Percentiles rank a stretch among this genome's conserved stretches.
These are phyloP conservation scores for Cochlearius cochlearius DNA, from an alignment of 2,113 vertebrate genomes.

Conservation along the genomic window DNA sequence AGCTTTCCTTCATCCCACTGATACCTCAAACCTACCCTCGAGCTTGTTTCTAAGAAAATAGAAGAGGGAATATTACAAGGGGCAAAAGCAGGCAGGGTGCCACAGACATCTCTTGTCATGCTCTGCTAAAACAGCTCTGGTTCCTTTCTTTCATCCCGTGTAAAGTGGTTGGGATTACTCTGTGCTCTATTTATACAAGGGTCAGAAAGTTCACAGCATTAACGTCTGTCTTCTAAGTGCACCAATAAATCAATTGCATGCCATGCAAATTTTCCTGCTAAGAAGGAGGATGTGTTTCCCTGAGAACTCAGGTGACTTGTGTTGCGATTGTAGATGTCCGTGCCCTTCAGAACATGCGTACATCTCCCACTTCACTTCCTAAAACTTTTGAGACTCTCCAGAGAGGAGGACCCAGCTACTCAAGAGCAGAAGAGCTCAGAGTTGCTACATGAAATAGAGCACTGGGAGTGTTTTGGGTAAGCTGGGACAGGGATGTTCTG, in stretches of 20 bases:
- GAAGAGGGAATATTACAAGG: not conserved
- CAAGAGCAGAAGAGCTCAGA: constrained; percentile 14
- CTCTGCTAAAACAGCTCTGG: not conserved
- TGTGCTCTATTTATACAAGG: not conserved
- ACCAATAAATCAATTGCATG: constrained; percentile 13
- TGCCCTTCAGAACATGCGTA: constrained; percentile 64
- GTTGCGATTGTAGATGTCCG: constrained; percentile 54
- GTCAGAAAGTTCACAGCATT: constrained; percentile 40
- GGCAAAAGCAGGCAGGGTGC: not conserved
- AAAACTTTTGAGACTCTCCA: constrained; percentile 43
- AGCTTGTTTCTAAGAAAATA: not conserved
- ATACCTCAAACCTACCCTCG: not conserved
- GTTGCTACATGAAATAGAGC: constrained; percentile 40
- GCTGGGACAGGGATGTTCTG: not conserved
- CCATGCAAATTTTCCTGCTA: not conserved
- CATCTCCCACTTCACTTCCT: constrained; percentile 61
- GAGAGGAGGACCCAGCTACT: constrained; percentile 12
- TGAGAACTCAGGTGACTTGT: not conserved
- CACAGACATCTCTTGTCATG: not conserved
- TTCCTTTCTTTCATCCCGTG: not conserved
- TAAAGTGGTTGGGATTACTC: constrained; percentile 18
- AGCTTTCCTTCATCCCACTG: not conserved
- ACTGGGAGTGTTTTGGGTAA: constrained; percentile 48
- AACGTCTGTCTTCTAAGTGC: constrained; percentile 10
- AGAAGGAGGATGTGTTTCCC: not conserved